Percentiles rank a stretch among this genome's conserved stretches.
Evolutionary conservation across 1,140 invertebrate genomes (phyloP).

Genomic region (Micrasema longulum): DNA sequence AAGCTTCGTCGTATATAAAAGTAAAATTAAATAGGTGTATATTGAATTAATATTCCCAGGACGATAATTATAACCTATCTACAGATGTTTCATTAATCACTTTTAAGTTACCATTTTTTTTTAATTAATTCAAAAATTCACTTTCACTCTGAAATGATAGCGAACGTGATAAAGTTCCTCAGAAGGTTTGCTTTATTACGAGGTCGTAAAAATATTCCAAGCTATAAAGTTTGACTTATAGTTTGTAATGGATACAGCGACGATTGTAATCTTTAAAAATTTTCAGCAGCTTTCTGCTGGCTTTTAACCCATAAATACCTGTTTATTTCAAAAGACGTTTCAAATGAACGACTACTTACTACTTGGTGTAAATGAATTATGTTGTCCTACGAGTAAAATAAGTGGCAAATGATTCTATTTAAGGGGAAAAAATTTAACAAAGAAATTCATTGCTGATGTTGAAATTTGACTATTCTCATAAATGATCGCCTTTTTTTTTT

Average conservation of each 20-base stretch:
- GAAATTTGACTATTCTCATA: too few species aligned
- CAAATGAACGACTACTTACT: too few species aligned
- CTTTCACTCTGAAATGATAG: conserved; percentile 24
- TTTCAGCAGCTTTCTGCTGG: too few species aligned
- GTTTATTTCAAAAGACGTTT: too few species aligned
- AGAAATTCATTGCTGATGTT: too few species aligned
- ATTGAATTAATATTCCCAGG: conserved; percentile 1
- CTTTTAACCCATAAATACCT: too few species aligned
- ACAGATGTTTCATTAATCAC: conserved; percentile 21
- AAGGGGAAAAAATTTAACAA: too few species aligned
- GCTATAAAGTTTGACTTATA: conserved; percentile 27
- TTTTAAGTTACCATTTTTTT: conserved; percentile 1
- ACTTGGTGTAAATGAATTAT: too few species aligned
- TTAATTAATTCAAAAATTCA: conserved; percentile 8
- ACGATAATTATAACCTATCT: not conserved
- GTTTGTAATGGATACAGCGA: conserved; percentile 28
- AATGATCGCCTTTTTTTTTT: too few species aligned
- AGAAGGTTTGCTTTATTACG: conserved; percentile 14
- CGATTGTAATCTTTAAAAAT: too few species aligned
- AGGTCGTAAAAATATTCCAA: conserved; percentile 7
- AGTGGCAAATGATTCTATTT: too few species aligned
- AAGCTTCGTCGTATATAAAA: not conserved
- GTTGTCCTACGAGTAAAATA: too few species aligned
- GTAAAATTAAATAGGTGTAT: not conserved
- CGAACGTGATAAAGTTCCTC: conserved; percentile 12